phyloP scores from a whole-genome alignment of 35 echinoderm and acorn worm genomes.

The Diadema setosum region DNA sequence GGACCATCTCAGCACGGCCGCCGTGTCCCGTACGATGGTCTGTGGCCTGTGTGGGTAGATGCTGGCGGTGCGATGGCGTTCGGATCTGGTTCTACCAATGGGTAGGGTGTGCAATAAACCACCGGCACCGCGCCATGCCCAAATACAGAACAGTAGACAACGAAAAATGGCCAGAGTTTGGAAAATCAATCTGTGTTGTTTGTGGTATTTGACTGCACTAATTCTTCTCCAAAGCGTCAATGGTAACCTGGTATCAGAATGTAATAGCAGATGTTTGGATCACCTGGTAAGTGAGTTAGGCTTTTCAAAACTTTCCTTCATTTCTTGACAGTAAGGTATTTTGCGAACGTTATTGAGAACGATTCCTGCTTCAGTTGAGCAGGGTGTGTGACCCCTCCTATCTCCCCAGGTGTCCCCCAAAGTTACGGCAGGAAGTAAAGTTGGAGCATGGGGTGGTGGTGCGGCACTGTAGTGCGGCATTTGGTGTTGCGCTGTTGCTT shows the following conservation, averaged over 20 bases:
- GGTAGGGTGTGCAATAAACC: too few species aligned
- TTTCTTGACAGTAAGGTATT: too few species aligned
- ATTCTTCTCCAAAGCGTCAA: not conserved
- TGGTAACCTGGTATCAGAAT: not conserved
- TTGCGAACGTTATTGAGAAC: not conserved
- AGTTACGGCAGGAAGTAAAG: not conserved
- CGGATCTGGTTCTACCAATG: too few species aligned
- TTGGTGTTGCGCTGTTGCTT: too few species aligned
- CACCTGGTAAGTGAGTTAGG: not conserved
- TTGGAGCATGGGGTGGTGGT: not conserved
- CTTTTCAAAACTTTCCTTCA: too few species aligned
- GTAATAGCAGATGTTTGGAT: not conserved
- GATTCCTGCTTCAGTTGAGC: not conserved
- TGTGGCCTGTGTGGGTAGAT: too few species aligned
- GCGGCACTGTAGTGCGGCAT: too few species aligned
- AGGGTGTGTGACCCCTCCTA: too few species aligned
- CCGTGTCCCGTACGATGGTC: not conserved
- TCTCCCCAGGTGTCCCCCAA: not conserved
- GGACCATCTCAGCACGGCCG: not conserved
- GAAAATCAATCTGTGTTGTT: not conserved
- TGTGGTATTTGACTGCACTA: not conserved
- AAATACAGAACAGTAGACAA: too few species aligned
- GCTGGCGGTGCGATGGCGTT: too few species aligned
- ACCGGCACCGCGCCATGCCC: too few species aligned
- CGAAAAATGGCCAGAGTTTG: conserved; percentile 7